phyloP scores from a whole-genome alignment of 2,888 invertebrate genomes.

The Heteropelma amictum region DNA sequence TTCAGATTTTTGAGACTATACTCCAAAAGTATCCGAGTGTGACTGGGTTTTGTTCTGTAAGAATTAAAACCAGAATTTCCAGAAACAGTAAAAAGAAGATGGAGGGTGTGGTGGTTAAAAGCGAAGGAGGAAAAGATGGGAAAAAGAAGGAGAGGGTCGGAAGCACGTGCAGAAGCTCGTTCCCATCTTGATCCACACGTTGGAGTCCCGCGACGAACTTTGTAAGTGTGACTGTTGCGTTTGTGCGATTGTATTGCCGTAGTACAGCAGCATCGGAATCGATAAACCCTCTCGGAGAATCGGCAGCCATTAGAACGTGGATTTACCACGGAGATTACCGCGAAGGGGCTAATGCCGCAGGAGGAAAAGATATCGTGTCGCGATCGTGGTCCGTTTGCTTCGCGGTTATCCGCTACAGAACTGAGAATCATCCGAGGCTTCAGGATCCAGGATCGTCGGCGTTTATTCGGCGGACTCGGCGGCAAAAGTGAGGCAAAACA shows the following conservation, averaged over 20 bases:
- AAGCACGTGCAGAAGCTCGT: conserved; percentile 53
- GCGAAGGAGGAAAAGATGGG: neutral
- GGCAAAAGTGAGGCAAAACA: conserved; percentile 4
- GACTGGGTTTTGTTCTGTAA: conserved; percentile 9
- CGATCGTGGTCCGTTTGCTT: conserved; percentile 47
- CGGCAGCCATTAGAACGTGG: conserved; percentile 60
- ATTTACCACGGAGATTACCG: conserved; percentile 59
- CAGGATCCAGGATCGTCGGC: conserved; percentile 25
- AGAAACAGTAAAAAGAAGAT: neutral
- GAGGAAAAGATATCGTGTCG: conserved; percentile 54
- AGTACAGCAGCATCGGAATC: conserved; percentile 36
- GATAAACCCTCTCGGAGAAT: conserved; percentile 54
- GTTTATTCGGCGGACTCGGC: conserved; percentile 28
- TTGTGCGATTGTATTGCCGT: conserved; percentile 16
- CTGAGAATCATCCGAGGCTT: conserved; percentile 14
- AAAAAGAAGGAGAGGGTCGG: conserved; percentile 46
- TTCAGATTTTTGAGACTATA: too few species aligned
- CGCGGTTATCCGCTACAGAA: conserved; percentile 1
- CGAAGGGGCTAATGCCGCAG: conserved; percentile 53
- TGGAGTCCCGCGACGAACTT: conserved; percentile 31
- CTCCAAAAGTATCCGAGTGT: conserved; percentile 10
- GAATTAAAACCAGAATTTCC: conserved; percentile 34
- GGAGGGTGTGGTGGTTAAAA: neutral
- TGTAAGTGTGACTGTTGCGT: conserved; percentile 12
- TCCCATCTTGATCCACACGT: conserved; percentile 57